Evolutionary conservation across 2,888 invertebrate genomes (phyloP), one percentile per base, ranked within the genome.

Genomic region (Chrysotoxum bicinctum): DNA sequence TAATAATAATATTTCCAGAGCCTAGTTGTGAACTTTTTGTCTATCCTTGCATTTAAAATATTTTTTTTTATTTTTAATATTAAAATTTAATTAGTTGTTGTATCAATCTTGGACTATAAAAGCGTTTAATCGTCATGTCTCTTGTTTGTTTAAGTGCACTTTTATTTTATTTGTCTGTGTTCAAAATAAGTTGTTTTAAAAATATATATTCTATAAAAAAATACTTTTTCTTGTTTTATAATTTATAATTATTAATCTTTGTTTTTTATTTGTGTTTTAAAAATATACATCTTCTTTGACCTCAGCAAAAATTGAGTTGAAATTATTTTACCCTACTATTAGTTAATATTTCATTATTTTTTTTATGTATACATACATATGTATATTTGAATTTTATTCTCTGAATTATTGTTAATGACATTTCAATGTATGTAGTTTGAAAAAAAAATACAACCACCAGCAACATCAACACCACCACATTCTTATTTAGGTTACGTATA

Each of bases 61-160:
- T 52, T 35, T 35, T 68, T 77, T 54, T 73, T 64, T 64, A 37
- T 64, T 64, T 45, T 75, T 58, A 74, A 30, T 40, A 83, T 54
- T 50, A 26, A 74, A 58, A 74, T 74, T 75, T 74, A 66, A 70
- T 79, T 79, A 75, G 45, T 79, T 70, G 64, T 79, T 79, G 56
- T 37, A 48, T 32, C 48, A 45, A 64, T 54, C 23, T 83, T 83
- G 60, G 54, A 74, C 66, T 62, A 48, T 45, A 32, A 68, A 78
- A 21, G 23, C 45, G 54, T 50, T 43, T 10, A n/a, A n/a, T 64
- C 35, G 35, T 75, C 23, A 19, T 72, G 76, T 82, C 32, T 50
- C 21, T 60, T 45, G 43, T 74, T 74, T 52, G 80, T 72, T 73
- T 76, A 85, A 85, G 81, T 81, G 80, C 81, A 85, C 84, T 84